Evolutionary conservation across 1,140 invertebrate species (phyloP).

Genomic region (Elysia chlorotica): DNA sequence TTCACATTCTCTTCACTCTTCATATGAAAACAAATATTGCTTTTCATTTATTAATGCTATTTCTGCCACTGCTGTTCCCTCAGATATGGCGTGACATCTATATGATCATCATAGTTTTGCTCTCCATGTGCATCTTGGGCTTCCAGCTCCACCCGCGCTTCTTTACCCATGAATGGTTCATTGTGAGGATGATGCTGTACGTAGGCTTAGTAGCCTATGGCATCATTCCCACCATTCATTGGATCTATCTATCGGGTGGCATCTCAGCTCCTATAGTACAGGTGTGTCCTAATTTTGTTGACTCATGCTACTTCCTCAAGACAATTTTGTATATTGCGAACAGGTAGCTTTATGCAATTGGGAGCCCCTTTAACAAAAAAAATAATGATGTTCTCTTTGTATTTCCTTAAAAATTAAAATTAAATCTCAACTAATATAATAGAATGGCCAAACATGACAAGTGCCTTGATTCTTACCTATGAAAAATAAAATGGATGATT

Average conservation of each 20-base stretch:
- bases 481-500: too few species aligned
- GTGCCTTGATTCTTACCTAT: too few species aligned
- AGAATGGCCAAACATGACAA: too few species aligned
- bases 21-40: too few species aligned
- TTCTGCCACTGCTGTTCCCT: too few species aligned
- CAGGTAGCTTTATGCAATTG: not conserved
- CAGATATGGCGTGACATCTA: slow-evolving; percentile 85
- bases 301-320: not conserved
- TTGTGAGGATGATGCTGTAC: slow-evolving; percentile 74
- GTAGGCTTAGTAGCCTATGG: slow-evolving; percentile 87
- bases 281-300: slow-evolving; percentile 61
- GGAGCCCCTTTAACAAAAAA: too few species aligned
- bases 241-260: slow-evolving; percentile 87
- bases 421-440: too few species aligned
- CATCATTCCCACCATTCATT: slow-evolving; percentile 87
- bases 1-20: too few species aligned
- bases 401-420: too few species aligned
- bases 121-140: slow-evolving; percentile 47
- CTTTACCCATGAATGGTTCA: slow-evolving; percentile 55
- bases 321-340: not conserved
- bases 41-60: too few species aligned
- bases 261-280: slow-evolving; percentile 81
- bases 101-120: slow-evolving; percentile 70
- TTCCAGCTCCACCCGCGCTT: slow-evolving; percentile 71
- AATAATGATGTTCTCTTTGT: too few species aligned